These are phyloP conservation scores for Nemoura dubitans DNA, from an alignment of 2,888 invertebrate species.

Conservation along the genomic window DNA sequence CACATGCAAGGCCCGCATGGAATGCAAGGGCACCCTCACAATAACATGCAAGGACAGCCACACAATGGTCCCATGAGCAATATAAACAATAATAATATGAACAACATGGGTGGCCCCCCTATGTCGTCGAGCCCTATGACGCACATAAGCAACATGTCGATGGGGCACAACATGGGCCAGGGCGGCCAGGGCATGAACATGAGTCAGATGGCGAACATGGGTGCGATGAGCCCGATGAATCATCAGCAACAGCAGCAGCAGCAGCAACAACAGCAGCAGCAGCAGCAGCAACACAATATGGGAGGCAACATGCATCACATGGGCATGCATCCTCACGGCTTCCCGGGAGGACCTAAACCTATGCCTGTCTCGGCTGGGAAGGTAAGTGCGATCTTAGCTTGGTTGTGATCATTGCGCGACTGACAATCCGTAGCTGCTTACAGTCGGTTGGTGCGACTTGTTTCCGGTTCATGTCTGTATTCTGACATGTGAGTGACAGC, in stretches of 20 bases:
- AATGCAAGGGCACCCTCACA: slow-evolving; percentile 15
- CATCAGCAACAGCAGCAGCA: slow-evolving; percentile 46
- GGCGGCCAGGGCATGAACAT: slow-evolving; percentile 50
- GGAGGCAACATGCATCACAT: slow-evolving; percentile 55
- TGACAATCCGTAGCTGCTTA: too few species aligned
- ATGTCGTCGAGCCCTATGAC: slow-evolving; percentile 43
- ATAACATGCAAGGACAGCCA: slow-evolving; percentile 27
- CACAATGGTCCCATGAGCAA: slow-evolving; percentile 54
- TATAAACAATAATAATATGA: slow-evolving; percentile 50
- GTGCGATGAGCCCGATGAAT: slow-evolving; percentile 52
- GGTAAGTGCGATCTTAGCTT: slow-evolving; percentile 61
- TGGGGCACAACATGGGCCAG: slow-evolving; percentile 52
- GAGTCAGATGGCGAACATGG: slow-evolving; percentile 53
- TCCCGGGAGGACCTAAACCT: slow-evolving; percentile 78
- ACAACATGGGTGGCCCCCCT: slow-evolving; percentile 52
- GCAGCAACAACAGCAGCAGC: slow-evolving; percentile 32
- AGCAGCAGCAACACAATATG: slow-evolving; percentile 48
- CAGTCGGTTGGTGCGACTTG: too few species aligned
- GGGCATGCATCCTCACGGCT: slow-evolving; percentile 63
- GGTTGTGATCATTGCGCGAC: too few species aligned
- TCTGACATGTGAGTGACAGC: too few species aligned
- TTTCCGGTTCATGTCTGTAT: too few species aligned
- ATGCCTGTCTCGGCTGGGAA: slow-evolving; percentile 92
- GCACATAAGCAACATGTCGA: slow-evolving; percentile 55
- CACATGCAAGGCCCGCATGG: slow-evolving; percentile 10